phyloP scores from a whole-genome alignment of 2,888 invertebrate genomes.

The Augiades crinisus region DNA sequence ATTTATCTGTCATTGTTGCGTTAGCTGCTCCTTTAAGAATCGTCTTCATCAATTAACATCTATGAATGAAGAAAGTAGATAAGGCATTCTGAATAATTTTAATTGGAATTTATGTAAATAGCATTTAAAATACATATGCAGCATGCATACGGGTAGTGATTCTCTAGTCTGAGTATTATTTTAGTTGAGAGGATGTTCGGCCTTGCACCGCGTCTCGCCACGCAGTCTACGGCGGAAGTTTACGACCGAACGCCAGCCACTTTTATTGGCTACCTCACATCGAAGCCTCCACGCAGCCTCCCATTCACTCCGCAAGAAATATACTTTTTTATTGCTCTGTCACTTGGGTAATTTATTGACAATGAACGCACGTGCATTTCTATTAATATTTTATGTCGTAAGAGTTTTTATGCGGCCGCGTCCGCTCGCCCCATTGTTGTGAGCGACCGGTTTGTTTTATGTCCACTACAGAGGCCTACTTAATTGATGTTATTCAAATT shows the following conservation, averaged over 20 bases:
- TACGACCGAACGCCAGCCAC: constrained; percentile 74
- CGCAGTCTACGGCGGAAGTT: constrained; percentile 76
- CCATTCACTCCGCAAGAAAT: constrained; percentile 79
- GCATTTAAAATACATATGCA: too few relatives aligned
- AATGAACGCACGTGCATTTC: constrained; percentile 81
- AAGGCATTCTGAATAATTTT: too few relatives aligned
- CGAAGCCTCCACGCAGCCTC: constrained; percentile 75
- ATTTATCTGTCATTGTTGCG: too few relatives aligned
- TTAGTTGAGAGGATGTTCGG: constrained; percentile 42
- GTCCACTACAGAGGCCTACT: constrained; percentile 51
- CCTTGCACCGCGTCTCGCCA: constrained; percentile 67
- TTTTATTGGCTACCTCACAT: constrained; percentile 79
- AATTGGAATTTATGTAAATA: too few relatives aligned
- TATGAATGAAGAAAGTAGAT: too few relatives aligned
- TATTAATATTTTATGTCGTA: constrained; percentile 80
- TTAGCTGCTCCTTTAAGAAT: too few relatives aligned
- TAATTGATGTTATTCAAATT: constrained; percentile 60
- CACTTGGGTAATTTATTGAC: constrained; percentile 80
- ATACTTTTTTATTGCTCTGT: constrained; percentile 80
- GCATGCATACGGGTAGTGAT: constrained; percentile 15
- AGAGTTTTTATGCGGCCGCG: constrained; percentile 64
- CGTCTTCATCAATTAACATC: too few relatives aligned
- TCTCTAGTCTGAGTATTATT: constrained; percentile 36
- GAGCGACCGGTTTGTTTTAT: constrained; percentile 66
- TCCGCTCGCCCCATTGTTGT: constrained; percentile 61